These are phyloP conservation scores for Azemiops feae DNA, from an alignment of 2,113 vertebrate genomes.

Conservation along the genomic window DNA sequence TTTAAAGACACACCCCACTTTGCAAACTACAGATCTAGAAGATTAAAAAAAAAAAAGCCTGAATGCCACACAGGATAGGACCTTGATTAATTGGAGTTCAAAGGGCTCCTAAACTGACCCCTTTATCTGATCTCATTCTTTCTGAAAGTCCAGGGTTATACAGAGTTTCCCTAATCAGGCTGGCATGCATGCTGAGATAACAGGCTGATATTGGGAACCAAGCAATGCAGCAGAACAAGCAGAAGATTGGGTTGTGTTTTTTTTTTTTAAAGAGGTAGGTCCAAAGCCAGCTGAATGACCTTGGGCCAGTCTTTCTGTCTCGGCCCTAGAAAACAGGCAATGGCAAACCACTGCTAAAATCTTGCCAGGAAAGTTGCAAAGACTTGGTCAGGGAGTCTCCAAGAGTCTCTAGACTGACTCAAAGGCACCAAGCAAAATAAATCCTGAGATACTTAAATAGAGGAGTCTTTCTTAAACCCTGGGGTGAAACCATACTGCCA, in stretches of 20 bases:
- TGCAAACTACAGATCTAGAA: background rate
- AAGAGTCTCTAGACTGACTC: background rate
- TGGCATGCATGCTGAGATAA: background rate
- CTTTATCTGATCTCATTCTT: background rate
- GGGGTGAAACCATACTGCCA: background rate
- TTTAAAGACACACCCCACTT: background rate
- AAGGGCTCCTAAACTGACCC: background rate
- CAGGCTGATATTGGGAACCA: background rate
- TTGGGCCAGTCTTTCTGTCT: background rate
- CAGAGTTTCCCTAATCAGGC: background rate
- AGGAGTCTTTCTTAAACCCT: background rate
- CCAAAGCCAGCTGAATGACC: background rate
- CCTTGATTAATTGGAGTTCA: constrained; percentile 21
- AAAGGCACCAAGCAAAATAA: background rate
- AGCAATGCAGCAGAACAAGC: background rate
- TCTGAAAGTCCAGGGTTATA: accelerated
- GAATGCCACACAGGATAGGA: background rate
- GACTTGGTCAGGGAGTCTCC: background rate
- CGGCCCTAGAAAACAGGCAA: background rate
- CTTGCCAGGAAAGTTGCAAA: background rate
- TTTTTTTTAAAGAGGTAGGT: background rate
- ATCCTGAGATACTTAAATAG: background rate
- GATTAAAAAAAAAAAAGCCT: background rate
- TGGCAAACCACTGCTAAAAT: background rate
- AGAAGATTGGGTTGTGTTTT: background rate